Evolutionary conservation across 2,113 vertebrate genomes (phyloP).

Genomic region (Pelecanoides urinatrix): DNA sequence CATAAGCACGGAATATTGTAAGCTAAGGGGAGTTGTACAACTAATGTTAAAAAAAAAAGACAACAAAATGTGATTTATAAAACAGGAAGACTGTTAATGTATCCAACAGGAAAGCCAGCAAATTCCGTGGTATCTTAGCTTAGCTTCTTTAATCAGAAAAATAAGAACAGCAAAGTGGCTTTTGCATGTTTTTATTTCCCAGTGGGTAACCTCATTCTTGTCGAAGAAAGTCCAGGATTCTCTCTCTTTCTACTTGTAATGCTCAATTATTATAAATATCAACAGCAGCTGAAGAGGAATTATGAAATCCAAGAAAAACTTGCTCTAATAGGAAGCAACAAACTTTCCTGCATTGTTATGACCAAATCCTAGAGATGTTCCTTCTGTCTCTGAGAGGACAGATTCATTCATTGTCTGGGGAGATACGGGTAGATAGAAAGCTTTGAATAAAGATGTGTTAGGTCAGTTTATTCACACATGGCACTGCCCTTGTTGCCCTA

Average conservation of each 20-base stretch:
- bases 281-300: background rate
- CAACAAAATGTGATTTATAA: constrained; percentile 25
- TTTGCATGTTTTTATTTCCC: background rate
- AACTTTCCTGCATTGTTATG: background rate
- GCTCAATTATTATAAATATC: background rate
- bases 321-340: background rate
- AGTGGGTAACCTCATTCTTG: background rate
- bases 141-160: background rate
- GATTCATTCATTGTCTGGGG: background rate
- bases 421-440: fast-evolving
- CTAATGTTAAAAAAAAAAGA: background rate
- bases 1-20: background rate
- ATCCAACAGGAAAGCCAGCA: background rate
- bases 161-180: background rate
- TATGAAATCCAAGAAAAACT: background rate
- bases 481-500: background rate
- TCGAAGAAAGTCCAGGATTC: background rate
- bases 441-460: background rate
- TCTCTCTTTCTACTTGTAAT: background rate
- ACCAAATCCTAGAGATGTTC: background rate
- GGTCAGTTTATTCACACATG: background rate
- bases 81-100: background rate
- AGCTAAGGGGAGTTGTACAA: background rate
- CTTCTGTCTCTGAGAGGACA: background rate
- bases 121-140: background rate